Base-by-base conservation (phyloP, 2,888 invertebrate species). In the Phengaris alcon region DNA sequence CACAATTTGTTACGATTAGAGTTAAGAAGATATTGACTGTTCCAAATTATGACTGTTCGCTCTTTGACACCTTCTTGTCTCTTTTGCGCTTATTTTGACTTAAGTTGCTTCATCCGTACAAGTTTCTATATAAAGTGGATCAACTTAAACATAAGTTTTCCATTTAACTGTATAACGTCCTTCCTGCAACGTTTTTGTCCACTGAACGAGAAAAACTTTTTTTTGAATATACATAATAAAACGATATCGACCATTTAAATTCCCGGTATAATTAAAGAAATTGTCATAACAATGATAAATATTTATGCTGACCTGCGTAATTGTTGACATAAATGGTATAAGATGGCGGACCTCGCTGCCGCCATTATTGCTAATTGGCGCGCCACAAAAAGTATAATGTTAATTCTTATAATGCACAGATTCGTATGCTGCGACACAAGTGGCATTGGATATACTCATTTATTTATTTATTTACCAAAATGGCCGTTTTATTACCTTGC, bases 381-480 rank as follows among this genome's bases (percentile, higher is more conserved):
- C 75, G 77, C 80, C 76, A 79, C 79, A 80, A 84, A 84, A 84
- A 88, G 80, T 82, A 81, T 79, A 77, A 85, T 86, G 87, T 83
- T 89, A 89, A 90, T 90, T 85, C 86, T 85, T 85, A 85, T 88
- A 91, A 92, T 90, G 84, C 84, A 86, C 84, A 88, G 89, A 93
- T 93, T 93, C 84, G 92, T 92, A 93, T 92, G 86, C 92, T 79
- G 81, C 83, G 82, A 81, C 81, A 84, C 80, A 82, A 80, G 80
- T 81, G 80, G 81, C 88, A 86, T 64, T 64, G 35, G 64, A 64
- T 64, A 92, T 91, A 90, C 91, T 91, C 91, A 88, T 88, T 86
- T 85, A 88, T 90, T 89, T 87, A 88, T 88, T 89, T 90, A 88
- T 87, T 87, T 86, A 86, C 88, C 85, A 88, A 91, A 90, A 90